Conservation (phyloP, 1,140 invertebrate genomes). For the Brachionus rubens region DNA sequence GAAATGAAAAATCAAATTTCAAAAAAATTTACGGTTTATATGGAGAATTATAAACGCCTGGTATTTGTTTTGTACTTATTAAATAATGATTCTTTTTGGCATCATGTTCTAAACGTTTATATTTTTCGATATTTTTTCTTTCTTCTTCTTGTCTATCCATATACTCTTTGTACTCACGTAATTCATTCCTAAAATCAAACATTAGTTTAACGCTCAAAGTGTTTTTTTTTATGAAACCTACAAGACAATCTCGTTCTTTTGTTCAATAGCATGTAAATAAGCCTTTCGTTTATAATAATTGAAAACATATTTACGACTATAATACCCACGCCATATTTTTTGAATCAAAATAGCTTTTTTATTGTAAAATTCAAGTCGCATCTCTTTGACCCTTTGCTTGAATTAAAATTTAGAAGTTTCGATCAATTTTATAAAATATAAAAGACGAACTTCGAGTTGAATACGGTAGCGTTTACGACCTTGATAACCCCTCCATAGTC, state of each 20-base stretch:
- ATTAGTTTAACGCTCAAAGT: not conserved
- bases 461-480: conserved; percentile 53
- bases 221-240: conserved; percentile 47
- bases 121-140: conserved; percentile 46
- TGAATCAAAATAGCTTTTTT: conserved; percentile 53
- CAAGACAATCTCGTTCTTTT: conserved; percentile 57
- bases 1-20: not conserved
- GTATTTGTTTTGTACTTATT: conserved; percentile 57
- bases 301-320: conserved; percentile 59
- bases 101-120: conserved; percentile 49
- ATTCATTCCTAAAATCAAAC: conserved; percentile 51
- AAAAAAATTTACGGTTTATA: conserved; percentile 54
- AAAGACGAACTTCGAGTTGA: conserved; percentile 52
- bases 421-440: not conserved
- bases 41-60: conserved; percentile 60
- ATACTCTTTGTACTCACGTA: conserved; percentile 56
- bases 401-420: not conserved
- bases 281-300: conserved; percentile 58
- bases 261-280: conserved; percentile 56
- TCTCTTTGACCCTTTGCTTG: not conserved
- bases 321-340: conserved; percentile 59
- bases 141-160: conserved; percentile 51
- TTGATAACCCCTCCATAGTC: conserved; percentile 54
- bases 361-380: conserved; percentile 39
- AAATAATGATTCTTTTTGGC: conserved; percentile 58